phyloP scores from a whole-genome alignment of 1,140 invertebrate species.

The Agrilus planipennis region DNA sequence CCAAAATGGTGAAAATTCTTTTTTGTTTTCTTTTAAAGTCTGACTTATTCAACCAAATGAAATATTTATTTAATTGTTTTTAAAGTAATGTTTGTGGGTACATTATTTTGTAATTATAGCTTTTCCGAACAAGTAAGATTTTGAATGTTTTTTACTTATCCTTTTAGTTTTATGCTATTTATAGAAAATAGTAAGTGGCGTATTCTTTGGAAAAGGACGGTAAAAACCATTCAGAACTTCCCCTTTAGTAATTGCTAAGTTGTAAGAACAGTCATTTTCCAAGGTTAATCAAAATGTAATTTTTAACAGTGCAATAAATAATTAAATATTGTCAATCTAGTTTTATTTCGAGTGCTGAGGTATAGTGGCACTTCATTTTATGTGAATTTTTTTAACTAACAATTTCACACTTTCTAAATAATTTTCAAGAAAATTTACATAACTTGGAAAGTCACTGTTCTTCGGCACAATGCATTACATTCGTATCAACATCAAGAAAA shows the following conservation, averaged over 20 bases:
- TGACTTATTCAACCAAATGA: too few species aligned
- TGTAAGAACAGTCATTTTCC: constrained; percentile 37
- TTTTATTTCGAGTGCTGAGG: constrained; percentile 34
- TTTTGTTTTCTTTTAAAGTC: too few species aligned
- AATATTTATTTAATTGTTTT: too few species aligned
- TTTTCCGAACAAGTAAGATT: too few species aligned
- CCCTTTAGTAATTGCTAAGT: constrained; percentile 17
- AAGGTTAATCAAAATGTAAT: constrained; percentile 27
- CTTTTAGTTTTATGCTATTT: too few species aligned
- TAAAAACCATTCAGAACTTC: constrained; percentile 21
- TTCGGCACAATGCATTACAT: too few species aligned
- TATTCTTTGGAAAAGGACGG: neutral
- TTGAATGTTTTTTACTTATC: constrained; percentile 16
- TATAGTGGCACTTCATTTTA: constrained; percentile 34
- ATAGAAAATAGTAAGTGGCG: too few species aligned
- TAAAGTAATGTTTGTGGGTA: too few species aligned
- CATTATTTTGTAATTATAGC: too few species aligned
- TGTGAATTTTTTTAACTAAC: constrained; percentile 30
- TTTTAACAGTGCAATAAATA: constrained; percentile 28
- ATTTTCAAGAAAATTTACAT: constrained; percentile 31
- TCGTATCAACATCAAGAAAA: too few species aligned
- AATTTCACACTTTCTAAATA: neutral
- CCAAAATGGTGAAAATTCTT: too few species aligned
- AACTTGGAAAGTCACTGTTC: constrained; percentile 56
- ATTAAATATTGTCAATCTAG: constrained; percentile 24